Evolutionary conservation across 2,113 vertebrate genomes (phyloP).

Genomic region (Chaenogobius annularis): DNA sequence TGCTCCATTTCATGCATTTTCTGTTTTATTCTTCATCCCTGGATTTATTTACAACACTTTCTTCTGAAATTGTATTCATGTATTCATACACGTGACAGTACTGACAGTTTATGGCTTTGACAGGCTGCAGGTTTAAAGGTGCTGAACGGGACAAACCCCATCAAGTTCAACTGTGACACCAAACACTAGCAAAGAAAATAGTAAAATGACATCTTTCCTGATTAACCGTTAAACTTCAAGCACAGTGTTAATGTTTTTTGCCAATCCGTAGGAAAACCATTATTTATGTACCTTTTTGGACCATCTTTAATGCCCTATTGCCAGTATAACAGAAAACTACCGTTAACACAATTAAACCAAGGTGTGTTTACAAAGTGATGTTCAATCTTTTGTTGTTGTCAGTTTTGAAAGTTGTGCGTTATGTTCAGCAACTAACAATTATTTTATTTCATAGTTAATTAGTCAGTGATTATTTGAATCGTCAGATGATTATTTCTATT

Average conservation of each 20-base stretch:
- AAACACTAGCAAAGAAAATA: neutral
- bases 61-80: neutral
- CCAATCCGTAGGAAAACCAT: neutral
- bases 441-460: no score
- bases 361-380: neutral
- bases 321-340: neutral
- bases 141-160: slow-evolving; percentile 9
- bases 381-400: no score
- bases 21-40: slow-evolving; percentile 39
- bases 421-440: no score
- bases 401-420: no score
- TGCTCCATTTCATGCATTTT: slow-evolving; percentile 27
- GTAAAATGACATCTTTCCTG: neutral
- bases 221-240: neutral
- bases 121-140: slow-evolving; percentile 37
- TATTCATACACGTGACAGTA: neutral
- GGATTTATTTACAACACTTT: slow-evolving; percentile 11
- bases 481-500: no score
- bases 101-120: slow-evolving; percentile 48
- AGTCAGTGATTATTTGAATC: no score
- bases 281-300: neutral
- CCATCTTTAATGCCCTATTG: neutral
- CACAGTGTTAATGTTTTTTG: neutral
- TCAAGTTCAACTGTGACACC: neutral
- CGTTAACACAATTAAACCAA: neutral